These are phyloP conservation scores for Eurois occulta DNA, from an alignment of 2,888 invertebrate genomes.

Conservation along the genomic window DNA sequence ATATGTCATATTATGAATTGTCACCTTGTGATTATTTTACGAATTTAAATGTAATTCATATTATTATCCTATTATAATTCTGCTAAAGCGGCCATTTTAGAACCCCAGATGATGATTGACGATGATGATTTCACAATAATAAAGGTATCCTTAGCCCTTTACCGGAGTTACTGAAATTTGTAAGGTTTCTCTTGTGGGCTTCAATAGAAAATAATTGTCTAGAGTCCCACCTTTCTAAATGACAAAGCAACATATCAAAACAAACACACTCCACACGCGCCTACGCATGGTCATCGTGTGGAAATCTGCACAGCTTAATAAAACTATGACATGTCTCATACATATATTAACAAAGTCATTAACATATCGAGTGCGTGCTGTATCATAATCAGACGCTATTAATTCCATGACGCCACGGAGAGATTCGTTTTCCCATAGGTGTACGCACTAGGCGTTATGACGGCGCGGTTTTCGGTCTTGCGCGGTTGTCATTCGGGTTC, in stretches of 20 bases:
- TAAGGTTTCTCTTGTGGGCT: not conserved
- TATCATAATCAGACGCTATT: slow-evolving; percentile 54
- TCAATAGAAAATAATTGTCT: not conserved
- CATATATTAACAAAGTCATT: slow-evolving; percentile 44
- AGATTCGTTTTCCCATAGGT: slow-evolving; percentile 26
- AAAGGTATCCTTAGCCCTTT: not conserved
- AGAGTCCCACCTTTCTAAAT: not conserved
- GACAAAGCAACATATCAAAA: slow-evolving; percentile 2
- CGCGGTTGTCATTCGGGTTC: not conserved
- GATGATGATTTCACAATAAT: not conserved
- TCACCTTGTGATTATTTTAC: too few species aligned
- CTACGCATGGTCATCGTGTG: slow-evolving; percentile 39
- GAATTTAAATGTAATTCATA: too few species aligned
- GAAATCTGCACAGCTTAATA: slow-evolving; percentile 42
- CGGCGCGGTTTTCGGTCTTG: not conserved
- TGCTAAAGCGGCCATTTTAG: too few species aligned
- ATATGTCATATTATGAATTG: too few species aligned
- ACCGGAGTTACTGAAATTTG: not conserved
- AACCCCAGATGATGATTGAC: too few species aligned
- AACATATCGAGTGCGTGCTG: slow-evolving; percentile 46
- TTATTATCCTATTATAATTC: too few species aligned
- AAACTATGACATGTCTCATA: slow-evolving; percentile 35
- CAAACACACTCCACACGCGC: slow-evolving; percentile 8
- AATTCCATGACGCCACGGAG: slow-evolving; percentile 19
- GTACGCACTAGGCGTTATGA: slow-evolving; percentile 32